Evolutionary conservation across 64 coral and sea anemone species (phyloP).

Genomic region (Dendrophyllia cribrosa): DNA sequence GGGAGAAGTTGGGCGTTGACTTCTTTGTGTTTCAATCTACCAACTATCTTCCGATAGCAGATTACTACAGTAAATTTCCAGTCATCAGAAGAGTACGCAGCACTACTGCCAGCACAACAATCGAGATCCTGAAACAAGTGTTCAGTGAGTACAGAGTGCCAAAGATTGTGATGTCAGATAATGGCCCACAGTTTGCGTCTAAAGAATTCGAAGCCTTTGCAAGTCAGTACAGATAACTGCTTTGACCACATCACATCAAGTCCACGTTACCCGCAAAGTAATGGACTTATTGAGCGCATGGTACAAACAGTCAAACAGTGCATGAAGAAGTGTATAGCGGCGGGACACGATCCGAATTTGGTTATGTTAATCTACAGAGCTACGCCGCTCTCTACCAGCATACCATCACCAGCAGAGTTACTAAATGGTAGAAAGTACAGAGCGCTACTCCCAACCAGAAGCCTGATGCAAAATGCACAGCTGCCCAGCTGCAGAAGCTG

Average conservation of each 20-base stretch:
- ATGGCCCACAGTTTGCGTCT: slow-evolving; percentile 37
- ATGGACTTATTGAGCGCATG: slow-evolving; percentile 64
- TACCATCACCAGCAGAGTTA: slow-evolving; percentile 26
- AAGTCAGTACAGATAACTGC: slow-evolving; percentile 16
- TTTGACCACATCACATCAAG: slow-evolving; percentile 59
- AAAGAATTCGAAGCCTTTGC: slow-evolving; percentile 53
- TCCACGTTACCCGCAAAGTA: slow-evolving; percentile 58
- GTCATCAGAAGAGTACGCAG: slow-evolving; percentile 57
- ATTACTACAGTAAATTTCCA: slow-evolving; percentile 64
- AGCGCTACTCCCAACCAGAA: slow-evolving; percentile 19
- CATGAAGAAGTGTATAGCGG: slow-evolving; percentile 59
- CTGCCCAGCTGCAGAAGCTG: no score
- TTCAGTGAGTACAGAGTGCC: slow-evolving; percentile 74
- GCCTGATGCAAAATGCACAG: background rate
- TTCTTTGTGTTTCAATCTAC: background rate
- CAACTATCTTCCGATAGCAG: slow-evolving; percentile 21
- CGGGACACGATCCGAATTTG: slow-evolving; percentile 56
- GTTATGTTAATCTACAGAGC: slow-evolving; percentile 45
- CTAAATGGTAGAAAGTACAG: background rate
- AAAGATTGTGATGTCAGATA: slow-evolving; percentile 51
- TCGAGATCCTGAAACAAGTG: slow-evolving; percentile 62
- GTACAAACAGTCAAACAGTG: slow-evolving; percentile 57
- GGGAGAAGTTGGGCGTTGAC: background rate
- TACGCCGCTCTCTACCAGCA: slow-evolving; percentile 7
- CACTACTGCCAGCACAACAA: slow-evolving; percentile 37